Percentiles rank a stretch among this genome's conserved stretches.
Evolutionary conservation across 1,140 invertebrate genomes (phyloP).

Genomic region (Chrysomallon squamiferum): DNA sequence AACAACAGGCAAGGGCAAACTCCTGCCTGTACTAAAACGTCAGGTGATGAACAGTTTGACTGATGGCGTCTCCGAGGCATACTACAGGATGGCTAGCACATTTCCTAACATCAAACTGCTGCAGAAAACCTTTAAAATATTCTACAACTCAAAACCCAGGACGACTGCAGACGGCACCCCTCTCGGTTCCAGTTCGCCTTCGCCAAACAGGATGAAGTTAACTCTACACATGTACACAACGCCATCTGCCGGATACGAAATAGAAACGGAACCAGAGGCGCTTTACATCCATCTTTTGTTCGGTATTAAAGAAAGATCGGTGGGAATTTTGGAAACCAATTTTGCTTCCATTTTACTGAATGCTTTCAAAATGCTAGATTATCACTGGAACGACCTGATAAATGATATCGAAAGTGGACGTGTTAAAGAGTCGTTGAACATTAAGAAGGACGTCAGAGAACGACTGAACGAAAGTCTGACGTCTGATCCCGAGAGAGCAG

Average conservation of each 20-base stretch:
- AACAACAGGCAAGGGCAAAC: constrained; percentile 3
- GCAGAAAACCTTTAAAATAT: not conserved
- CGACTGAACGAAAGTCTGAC: not conserved
- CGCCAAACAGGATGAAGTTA: not conserved
- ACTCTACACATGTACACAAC: not conserved
- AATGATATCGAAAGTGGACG: constrained; percentile 17
- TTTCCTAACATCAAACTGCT: not conserved
- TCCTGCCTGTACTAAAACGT: not conserved
- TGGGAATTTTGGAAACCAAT: constrained; percentile 28
- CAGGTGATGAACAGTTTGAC: not conserved
- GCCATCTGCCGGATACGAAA: not conserved
- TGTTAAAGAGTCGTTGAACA: not conserved
- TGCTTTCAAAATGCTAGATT: constrained; percentile 17
- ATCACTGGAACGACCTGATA: constrained; percentile 13
- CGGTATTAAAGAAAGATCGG: constrained; percentile 21
- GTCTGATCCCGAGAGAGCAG: constrained; percentile 4
- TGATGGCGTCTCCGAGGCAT: not conserved
- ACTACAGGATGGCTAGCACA: not conserved
- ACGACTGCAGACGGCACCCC: not conserved
- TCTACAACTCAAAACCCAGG: not conserved
- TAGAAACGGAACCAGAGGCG: constrained; percentile 11
- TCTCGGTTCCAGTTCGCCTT: not conserved
- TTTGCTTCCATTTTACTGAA: constrained; percentile 19
- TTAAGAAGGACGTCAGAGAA: not conserved
- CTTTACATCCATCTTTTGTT: constrained; percentile 17